phyloP scores from a whole-genome alignment of 2,797 vertebrate species.

The Artibeus jamaicensis region DNA sequence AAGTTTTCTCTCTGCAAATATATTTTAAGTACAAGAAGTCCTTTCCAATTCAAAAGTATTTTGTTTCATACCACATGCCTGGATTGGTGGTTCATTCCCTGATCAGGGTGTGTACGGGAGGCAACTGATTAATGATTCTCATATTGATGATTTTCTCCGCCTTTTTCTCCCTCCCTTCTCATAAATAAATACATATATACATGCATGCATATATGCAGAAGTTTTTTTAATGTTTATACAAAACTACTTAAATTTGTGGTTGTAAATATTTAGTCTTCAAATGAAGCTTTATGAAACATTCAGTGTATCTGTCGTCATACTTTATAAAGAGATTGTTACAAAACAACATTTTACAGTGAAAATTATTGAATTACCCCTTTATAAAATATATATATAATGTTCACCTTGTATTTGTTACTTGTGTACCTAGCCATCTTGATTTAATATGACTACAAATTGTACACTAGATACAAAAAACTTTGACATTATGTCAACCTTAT shows the following conservation, averaged over 20 bases:
- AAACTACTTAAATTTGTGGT: neutral
- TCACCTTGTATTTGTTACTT: neutral
- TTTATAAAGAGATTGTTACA: neutral
- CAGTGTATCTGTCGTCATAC: neutral
- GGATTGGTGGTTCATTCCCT: no score
- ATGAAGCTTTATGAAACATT: neutral
- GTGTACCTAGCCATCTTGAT: neutral
- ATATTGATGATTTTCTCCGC: no score
- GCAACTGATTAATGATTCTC: no score
- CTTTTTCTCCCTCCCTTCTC: no score
- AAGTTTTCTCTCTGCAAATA: neutral
- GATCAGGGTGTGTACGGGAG: no score
- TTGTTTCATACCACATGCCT: neutral
- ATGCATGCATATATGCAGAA: no score
- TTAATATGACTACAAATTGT: neutral
- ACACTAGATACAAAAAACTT: constrained; percentile 25
- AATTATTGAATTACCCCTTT: neutral
- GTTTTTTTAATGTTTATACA: neutral
- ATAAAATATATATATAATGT: neutral
- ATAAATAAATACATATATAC: no score
- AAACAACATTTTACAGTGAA: neutral
- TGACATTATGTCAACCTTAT: neutral
- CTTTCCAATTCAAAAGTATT: constrained; percentile 6
- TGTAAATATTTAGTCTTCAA: constrained; percentile 10
- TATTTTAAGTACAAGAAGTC: neutral